Conservation (phyloP, 2,113 vertebrate species). For the Takifugu flavidus region DNA sequence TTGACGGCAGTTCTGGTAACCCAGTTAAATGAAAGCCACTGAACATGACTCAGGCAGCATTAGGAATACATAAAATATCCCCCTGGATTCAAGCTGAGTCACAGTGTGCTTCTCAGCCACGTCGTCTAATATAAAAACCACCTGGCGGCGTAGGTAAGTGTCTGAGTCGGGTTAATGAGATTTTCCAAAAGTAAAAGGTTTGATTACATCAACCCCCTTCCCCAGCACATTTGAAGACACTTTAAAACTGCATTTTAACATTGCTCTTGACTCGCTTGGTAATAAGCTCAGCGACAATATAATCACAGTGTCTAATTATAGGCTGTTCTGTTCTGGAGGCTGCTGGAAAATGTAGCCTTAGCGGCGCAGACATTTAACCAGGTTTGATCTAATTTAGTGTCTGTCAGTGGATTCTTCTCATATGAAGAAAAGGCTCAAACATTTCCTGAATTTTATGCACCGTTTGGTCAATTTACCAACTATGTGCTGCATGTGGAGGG, state of each 20-base stretch:
- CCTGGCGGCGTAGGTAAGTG: constrained; percentile 17
- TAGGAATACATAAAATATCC: constrained; percentile 45
- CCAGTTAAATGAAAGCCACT: constrained; percentile 50
- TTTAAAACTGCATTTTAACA: constrained; percentile 40
- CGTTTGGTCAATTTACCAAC: too few species aligned
- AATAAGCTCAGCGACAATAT: constrained; percentile 54
- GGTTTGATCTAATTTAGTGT: constrained; percentile 51
- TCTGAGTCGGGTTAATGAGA: neutral
- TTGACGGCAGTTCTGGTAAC: constrained; percentile 47
- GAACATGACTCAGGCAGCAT: constrained; percentile 57
- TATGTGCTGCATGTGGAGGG: too few species aligned
- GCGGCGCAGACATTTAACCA: constrained; percentile 46
- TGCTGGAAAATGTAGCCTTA: constrained; percentile 63
- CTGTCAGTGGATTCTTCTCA: constrained; percentile 24
- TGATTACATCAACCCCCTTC: too few species aligned
- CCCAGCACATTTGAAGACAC: constrained; percentile 49
- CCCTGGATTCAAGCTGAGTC: constrained; percentile 53
- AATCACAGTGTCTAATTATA: constrained; percentile 66
- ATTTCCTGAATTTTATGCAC: neutral
- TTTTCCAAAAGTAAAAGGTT: neutral
- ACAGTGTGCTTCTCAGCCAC: constrained; percentile 20
- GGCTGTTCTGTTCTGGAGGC: constrained; percentile 50
- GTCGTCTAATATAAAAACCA: constrained; percentile 43
- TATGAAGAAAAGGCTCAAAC: constrained; percentile 12
- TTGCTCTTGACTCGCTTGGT: constrained; percentile 50